Evolutionary conservation across 2,797 vertebrate genomes (phyloP).

Genomic region (Phylloscopus collybita): DNA sequence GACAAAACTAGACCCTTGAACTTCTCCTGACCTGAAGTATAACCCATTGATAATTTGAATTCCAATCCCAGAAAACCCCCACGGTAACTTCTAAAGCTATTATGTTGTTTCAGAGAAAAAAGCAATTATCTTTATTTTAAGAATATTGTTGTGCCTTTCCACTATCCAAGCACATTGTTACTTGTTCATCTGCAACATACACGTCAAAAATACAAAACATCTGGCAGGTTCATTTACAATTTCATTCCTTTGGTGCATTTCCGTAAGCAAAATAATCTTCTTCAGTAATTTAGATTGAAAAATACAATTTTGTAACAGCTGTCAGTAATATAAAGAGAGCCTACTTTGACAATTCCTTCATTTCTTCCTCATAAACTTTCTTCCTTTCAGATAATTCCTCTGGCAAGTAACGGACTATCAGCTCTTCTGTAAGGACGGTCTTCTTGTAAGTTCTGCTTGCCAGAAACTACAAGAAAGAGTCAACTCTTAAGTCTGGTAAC

Average conservation of each 20-base stretch:
- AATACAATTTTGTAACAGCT: neutral
- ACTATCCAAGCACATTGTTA: neutral
- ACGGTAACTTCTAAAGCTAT: neutral
- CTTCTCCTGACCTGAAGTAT: neutral
- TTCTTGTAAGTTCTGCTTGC: slow-evolving; percentile 89
- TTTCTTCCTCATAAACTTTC: slow-evolving; percentile 92
- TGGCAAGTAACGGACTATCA: slow-evolving; percentile 86
- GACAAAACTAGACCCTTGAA: neutral
- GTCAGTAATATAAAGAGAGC: slow-evolving; percentile 36
- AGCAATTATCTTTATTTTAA: neutral
- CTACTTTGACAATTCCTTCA: slow-evolving; percentile 92
- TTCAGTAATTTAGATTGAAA: slow-evolving; percentile 1
- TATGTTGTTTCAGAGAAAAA: neutral
- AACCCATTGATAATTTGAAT: neutral
- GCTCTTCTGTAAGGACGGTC: slow-evolving; percentile 89
- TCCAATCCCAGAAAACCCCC: neutral
- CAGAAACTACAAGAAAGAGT: slow-evolving; percentile 82
- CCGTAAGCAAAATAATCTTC: neutral
- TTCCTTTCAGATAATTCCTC: slow-evolving; percentile 90
- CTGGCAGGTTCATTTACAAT: neutral
- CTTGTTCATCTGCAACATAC: neutral
- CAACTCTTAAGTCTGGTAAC: neutral
- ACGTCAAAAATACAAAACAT: neutral
- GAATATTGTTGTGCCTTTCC: neutral
- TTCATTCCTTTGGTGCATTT: neutral